Evolutionary conservation across 30 jellyfish, hydroid and myxozoan species (phyloP), one percentile per base, ranked within the genome.

Genomic region (Turritopsis rubra): DNA sequence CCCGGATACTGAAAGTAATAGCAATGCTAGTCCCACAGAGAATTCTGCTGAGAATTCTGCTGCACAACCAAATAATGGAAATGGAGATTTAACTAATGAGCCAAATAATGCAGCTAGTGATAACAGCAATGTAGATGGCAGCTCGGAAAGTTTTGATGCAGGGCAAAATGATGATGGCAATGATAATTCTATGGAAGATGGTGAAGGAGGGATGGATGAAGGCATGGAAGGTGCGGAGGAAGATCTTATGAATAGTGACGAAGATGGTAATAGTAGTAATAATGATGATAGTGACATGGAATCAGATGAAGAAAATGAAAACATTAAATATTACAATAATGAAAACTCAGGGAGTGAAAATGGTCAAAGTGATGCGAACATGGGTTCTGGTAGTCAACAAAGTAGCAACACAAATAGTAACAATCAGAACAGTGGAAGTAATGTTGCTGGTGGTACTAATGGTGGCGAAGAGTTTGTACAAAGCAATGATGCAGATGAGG

Each of bases 321-420:
- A 72, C 66, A 86, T 30, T 21, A 65, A 54, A 9, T 52, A 52
- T 8, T 30, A 66, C 27, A 77, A 52, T 18, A 72, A 65, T 18
- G 88, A 80, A 53, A 54, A 79, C 68, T 66, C 80, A 31, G 54
- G 74, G 0, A 80, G 81, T 9, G 94, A 54, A 9, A 24, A 82
- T 8, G 22, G 28, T 53, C 68, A 84, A 21, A 73, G 66, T n/a
- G 71, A 75, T 22, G 73, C 60, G 1, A 70, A 8, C 22, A 73
- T 31, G 18, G 53, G 41, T 30, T 31, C 41, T 23, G 75, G 72
- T 41, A 78, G 41, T 21, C 66, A 83, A 54, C 28, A 79, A 86
- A 79, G 70, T 72, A 25, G 52, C 23, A 54, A 28, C 20, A 29
- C 16, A 21, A 31, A 20, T 31, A 52, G 85, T 70, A 77, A 29